Evolutionary conservation across 2,888 invertebrate species (phyloP).

Genomic region (Trichogramma evanescens): DNA sequence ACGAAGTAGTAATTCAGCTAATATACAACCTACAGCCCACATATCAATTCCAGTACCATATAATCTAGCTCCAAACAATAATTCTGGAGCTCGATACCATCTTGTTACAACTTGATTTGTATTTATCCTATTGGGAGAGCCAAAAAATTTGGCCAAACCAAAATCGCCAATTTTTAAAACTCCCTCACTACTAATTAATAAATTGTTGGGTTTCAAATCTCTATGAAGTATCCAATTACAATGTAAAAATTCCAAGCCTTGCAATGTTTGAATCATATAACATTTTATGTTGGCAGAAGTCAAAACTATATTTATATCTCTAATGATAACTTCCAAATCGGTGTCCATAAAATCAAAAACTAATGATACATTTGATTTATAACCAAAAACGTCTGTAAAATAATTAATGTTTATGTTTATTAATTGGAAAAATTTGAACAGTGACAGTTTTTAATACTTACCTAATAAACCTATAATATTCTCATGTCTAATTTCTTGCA

Average conservation of each 20-base stretch:
- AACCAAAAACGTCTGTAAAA: conserved; percentile 87
- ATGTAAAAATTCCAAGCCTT: conserved; percentile 92
- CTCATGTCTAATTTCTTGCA: conserved; percentile 90
- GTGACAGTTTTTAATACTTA: conserved; percentile 34
- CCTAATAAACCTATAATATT: conserved; percentile 85
- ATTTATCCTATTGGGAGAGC: conserved; percentile 90
- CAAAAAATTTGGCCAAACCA: conserved; percentile 94
- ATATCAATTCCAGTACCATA: conserved; percentile 96
- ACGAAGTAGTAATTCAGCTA: conserved; percentile 86
- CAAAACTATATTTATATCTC: conserved; percentile 80
- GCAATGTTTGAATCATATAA: conserved; percentile 89
- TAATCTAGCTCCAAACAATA: conserved; percentile 89
- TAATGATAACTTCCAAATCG: conserved; percentile 90
- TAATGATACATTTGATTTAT: conserved; percentile 93
- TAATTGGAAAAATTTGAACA: conserved; percentile 17
- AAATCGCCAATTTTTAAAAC: conserved; percentile 97
- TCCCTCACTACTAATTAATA: conserved; percentile 86
- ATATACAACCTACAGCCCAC: conserved; percentile 98
- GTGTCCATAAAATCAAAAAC: conserved; percentile 99
- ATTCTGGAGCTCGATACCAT: conserved; percentile 90
- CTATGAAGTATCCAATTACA: conserved; percentile 94
- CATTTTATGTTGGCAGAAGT: conserved; percentile 91
- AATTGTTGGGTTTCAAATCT: conserved; percentile 98
- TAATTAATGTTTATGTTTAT: conserved; percentile 6
- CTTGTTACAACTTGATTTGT: conserved; percentile 97